Conservation (phyloP, 30 jellyfish, hydroid and myxozoan species). For the Turritopsis rubra region DNA sequence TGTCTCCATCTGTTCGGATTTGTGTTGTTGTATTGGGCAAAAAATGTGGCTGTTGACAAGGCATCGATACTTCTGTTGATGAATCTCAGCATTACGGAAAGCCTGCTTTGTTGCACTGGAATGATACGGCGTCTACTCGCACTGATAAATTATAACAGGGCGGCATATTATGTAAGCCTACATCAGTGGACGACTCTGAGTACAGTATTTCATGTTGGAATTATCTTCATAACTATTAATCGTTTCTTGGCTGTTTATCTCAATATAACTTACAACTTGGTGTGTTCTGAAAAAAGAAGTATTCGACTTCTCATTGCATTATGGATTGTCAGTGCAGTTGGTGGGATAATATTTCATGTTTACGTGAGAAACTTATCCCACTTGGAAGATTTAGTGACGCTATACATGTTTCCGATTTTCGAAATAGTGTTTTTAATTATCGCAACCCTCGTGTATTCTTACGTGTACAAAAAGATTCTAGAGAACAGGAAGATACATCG, state of each 20-base stretch:
- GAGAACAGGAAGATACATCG: neutral
- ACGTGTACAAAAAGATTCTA: neutral
- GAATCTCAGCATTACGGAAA: neutral
- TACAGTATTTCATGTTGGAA: neutral
- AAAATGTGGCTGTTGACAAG: neutral
- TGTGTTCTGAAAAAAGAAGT: neutral
- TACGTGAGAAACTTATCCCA: neutral
- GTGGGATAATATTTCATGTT: neutral
- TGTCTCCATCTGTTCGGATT: neutral
- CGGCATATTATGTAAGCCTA: neutral
- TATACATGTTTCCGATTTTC: neutral
- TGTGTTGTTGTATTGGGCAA: neutral
- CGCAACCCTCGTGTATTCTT: neutral
- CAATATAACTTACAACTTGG: neutral
- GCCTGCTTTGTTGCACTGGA: neutral
- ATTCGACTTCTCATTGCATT: neutral
- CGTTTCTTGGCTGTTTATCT: neutral
- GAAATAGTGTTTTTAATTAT: neutral
- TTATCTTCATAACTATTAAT: neutral
- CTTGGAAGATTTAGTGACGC: neutral
- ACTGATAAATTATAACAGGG: neutral
- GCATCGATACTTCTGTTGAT: neutral
- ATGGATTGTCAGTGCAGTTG: neutral
- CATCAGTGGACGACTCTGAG: neutral
- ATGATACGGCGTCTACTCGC: neutral